Percentiles rank a stretch among this genome's conserved stretches.
Conservation (phyloP, 2,113 vertebrate species). For the Paradisaea rubra region DNA sequence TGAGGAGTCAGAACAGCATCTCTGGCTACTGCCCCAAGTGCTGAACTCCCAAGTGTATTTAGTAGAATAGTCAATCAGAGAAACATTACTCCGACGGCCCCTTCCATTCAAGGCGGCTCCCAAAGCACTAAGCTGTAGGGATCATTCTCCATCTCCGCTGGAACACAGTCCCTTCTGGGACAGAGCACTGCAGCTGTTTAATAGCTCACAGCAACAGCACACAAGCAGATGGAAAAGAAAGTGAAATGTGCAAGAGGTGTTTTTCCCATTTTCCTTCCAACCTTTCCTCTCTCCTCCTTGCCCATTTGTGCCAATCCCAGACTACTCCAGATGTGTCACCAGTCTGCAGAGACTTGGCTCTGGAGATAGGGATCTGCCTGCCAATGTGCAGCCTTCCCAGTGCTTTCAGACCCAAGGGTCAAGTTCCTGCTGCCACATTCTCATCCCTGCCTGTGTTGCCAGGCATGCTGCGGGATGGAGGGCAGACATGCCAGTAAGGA, state of each 20-base stretch:
- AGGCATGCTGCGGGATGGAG: neutral
- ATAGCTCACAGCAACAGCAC: conserved; percentile 7
- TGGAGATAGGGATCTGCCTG: neutral
- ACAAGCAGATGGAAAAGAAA: conserved; percentile 38
- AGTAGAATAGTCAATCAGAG: neutral
- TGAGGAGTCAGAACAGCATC: neutral
- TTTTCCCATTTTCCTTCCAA: conserved; percentile 32
- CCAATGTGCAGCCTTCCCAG: neutral
- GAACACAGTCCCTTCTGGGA: neutral
- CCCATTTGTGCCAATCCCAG: conserved; percentile 15
- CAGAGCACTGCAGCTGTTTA: conserved; percentile 6
- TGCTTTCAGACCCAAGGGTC: neutral
- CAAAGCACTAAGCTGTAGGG: neutral
- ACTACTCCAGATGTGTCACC: conserved; percentile 7
- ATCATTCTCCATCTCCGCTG: neutral
- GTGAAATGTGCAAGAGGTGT: neutral
- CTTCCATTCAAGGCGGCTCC: neutral
- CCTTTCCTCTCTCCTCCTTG: neutral
- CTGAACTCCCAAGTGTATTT: neutral
- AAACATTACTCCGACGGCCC: neutral
- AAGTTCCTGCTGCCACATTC: neutral
- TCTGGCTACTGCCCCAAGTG: neutral
- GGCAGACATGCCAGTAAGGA: neutral
- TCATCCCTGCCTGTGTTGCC: neutral
- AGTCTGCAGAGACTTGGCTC: conserved; percentile 17